Conservation (phyloP, 2,797 vertebrate species). For the Anisognathus igniventris region DNA sequence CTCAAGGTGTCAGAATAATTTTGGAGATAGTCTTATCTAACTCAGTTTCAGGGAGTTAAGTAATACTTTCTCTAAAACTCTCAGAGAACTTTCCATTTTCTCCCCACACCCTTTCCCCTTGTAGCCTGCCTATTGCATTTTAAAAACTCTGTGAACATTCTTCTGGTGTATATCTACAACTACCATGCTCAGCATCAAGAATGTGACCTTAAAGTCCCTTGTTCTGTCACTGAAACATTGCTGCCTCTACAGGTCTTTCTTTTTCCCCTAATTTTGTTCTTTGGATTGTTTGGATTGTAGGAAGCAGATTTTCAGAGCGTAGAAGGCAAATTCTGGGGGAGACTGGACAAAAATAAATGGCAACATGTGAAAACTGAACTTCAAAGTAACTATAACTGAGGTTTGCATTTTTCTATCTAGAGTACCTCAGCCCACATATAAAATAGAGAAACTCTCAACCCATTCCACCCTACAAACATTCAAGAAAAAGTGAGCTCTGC, state of each 20-base stretch:
- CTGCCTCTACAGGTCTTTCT: not conserved
- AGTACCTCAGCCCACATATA: not conserved
- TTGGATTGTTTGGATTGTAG: not conserved
- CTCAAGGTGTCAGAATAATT: not conserved
- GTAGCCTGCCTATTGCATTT: not conserved
- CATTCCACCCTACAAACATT: not conserved
- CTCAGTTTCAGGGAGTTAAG: not conserved
- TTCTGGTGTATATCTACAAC: not conserved
- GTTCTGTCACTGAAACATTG: not conserved
- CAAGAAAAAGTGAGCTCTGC: not conserved
- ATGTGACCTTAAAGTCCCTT: not conserved
- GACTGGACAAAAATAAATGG: not conserved
- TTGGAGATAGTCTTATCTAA: not conserved
- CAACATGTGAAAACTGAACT: not conserved
- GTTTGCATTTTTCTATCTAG: not conserved
- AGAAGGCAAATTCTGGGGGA: not conserved
- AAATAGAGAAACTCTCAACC: not conserved
- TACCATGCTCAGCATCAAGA: not conserved
- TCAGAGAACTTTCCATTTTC: not conserved
- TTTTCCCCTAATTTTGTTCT: not conserved
- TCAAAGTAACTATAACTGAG: not conserved
- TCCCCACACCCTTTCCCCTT: not conserved
- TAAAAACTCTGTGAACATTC: not conserved
- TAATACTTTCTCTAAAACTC: not conserved
- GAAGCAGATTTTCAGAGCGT: not conserved